phyloP scores from a whole-genome alignment of 2,113 vertebrate species.

The Perca flavescens region DNA sequence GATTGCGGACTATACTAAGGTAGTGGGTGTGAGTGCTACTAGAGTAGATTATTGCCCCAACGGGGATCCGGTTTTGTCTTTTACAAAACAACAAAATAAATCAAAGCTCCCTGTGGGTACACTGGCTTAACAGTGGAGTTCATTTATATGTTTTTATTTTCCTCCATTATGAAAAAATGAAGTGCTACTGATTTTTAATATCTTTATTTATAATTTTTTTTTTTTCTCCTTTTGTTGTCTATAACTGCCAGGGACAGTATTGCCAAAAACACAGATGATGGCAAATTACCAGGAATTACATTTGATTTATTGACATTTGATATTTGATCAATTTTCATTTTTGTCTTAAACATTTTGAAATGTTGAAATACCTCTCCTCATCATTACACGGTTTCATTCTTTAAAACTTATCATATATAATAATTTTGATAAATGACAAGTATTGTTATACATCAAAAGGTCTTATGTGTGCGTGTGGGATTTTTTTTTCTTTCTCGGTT shows the following conservation, averaged over 20 bases:
- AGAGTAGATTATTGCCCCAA: constrained; percentile 77
- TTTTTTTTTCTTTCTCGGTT: constrained; percentile 20
- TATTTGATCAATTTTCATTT: constrained; percentile 29
- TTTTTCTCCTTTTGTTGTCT: constrained; percentile 23
- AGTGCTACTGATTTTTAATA: constrained; percentile 51
- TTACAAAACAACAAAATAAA: constrained; percentile 79
- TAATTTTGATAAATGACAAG: constrained; percentile 54
- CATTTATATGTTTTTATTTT: constrained; percentile 74
- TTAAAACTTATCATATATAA: constrained; percentile 16
- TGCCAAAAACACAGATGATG: constrained; percentile 75
- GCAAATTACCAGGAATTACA: constrained; percentile 84
- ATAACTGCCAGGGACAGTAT: constrained; percentile 33
- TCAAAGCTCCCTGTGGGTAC: constrained; percentile 69
- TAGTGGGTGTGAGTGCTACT: constrained; percentile 72
- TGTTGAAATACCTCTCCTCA: not conserved
- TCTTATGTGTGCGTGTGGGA: constrained; percentile 32
- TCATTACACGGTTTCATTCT: constrained; percentile 32
- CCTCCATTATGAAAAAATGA: constrained; percentile 61
- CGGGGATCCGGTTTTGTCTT: constrained; percentile 75
- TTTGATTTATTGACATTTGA: constrained; percentile 42
- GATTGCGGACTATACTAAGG: constrained; percentile 66
- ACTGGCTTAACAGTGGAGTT: constrained; percentile 65
- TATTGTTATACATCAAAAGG: constrained; percentile 52
- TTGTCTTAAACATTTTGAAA: constrained; percentile 38
- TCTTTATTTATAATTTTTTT: constrained; percentile 55